A percentile compares a stretch with the other conserved stretches of the same genome.
Evolutionary conservation across 30 jellyfish, hydroid and myxozoan species (phyloP).

Genomic region (Aurelia sp.): DNA sequence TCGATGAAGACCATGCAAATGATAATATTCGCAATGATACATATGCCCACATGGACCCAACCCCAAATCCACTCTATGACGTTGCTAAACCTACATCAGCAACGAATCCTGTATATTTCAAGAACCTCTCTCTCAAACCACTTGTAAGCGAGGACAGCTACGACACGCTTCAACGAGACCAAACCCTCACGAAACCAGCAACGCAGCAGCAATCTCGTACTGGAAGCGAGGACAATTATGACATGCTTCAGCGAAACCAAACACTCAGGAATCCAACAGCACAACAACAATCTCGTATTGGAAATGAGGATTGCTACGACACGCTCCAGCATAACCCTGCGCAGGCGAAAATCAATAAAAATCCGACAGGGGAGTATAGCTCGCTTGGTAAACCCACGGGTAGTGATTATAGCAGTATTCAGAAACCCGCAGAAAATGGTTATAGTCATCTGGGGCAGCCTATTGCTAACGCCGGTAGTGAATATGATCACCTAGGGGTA

Average conservation of each 20-base stretch:
- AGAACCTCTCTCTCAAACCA: constrained; percentile 47
- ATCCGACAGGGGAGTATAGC: neutral
- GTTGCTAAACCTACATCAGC: constrained; percentile 39
- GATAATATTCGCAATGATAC: neutral
- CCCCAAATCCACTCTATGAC: constrained; percentile 75
- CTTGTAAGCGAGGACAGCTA: constrained; percentile 33
- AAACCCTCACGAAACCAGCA: neutral
- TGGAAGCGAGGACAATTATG: neutral
- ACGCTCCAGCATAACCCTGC: constrained; percentile 1
- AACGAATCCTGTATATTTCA: constrained; percentile 69
- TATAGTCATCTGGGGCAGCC: constrained; percentile 5
- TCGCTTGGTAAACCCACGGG: neutral
- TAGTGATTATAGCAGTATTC: neutral
- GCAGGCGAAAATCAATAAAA: neutral
- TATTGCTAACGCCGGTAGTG: neutral
- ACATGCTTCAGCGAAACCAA: constrained; percentile 9
- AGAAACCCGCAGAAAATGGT: neutral
- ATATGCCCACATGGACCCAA: constrained; percentile 11
- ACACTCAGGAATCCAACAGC: neutral
- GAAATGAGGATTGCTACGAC: neutral
- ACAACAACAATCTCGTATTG: neutral
- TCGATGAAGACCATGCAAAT: neutral
- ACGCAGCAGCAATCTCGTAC: neutral
- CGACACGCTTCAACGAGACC: constrained; percentile 34
- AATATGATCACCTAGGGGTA: constrained; percentile 19